Base-by-base conservation (phyloP, 2,113 vertebrate genomes). In the Vanacampus margaritifer region DNA sequence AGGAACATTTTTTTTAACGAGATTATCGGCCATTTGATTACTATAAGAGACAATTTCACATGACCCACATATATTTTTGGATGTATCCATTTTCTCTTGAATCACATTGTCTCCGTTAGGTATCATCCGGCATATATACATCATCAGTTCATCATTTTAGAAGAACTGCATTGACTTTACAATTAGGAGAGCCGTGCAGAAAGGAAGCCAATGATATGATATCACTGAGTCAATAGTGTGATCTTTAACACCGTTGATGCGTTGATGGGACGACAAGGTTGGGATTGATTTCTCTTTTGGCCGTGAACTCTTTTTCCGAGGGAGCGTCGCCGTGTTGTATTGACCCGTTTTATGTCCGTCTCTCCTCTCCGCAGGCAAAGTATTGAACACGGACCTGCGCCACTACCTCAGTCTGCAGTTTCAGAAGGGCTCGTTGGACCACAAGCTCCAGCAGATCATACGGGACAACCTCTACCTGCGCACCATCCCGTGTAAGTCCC, bases 381-480 rank as follows among this genome's bases (percentile, higher is more conserved):
- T 98, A 73, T 93, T 99, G 89, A 99, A 99, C 90, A 94, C 95
- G 68, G 96, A 99, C 88, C 90, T 99, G 84, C 94, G 96, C 51
- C 96, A 99, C 89, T 99, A 98, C 86, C 90, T 99, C 90, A 98
- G 96, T 84, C 92, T 98, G 82, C 96, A 98, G 91, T 99, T 99
- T 89, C 96, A 98, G 90, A 99, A 99, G 87, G 96, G 95, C 87
- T 98, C 95, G 0, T 85, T 96, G 89, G 97, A 99, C 87, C 97
- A 99, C 88, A 97, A 98, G 84, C 93, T 99, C 3, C 97, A 99
- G 84, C 97, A 99, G 90, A 92, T 97, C 76, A 98, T 99, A 86
- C 94, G 97, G 86, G 97, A 98, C 90, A 99, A 99, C 89, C 95
- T 99, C 74, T 99, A 99, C 89, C 86, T 98, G 79, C 94, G 96